A percentile compares a stretch with the other conserved stretches of the same genome.
These are phyloP conservation scores for Chouioia cunea DNA, from an alignment of 2,888 invertebrate genomes.

Conservation along the genomic window DNA sequence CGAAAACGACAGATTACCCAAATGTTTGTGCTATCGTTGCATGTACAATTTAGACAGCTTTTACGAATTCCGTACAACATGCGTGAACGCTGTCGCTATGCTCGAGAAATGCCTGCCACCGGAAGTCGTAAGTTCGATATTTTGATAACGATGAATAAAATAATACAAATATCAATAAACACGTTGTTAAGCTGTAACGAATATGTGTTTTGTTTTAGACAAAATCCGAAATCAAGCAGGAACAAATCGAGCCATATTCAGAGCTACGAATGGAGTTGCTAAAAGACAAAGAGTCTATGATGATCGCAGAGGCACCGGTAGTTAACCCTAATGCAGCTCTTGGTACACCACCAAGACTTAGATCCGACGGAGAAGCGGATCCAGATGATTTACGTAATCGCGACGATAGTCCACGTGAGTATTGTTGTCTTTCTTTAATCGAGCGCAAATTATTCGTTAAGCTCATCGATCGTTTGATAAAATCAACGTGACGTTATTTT, in stretches of 20 bases:
- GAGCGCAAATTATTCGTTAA: slow-evolving; percentile 61
- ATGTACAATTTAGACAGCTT: slow-evolving; percentile 70
- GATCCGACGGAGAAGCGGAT: slow-evolving; percentile 64
- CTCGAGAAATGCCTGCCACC: slow-evolving; percentile 62
- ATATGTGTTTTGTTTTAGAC: not conserved
- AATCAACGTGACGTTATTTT: not conserved
- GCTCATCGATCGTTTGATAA: too few relatives aligned
- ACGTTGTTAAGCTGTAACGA: too few relatives aligned
- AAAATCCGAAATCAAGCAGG: slow-evolving; percentile 34
- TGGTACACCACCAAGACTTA: slow-evolving; percentile 66
- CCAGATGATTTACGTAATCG: slow-evolving; percentile 58
- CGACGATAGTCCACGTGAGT: slow-evolving; percentile 7
- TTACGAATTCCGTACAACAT: slow-evolving; percentile 69
- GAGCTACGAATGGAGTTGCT: slow-evolving; percentile 58
- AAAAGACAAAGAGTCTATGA: slow-evolving; percentile 61
- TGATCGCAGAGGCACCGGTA: slow-evolving; percentile 66
- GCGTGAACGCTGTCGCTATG: slow-evolving; percentile 66
- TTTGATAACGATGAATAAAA: not conserved
- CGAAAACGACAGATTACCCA: slow-evolving; percentile 68
- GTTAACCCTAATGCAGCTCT: slow-evolving; percentile 67
- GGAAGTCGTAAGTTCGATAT: slow-evolving; percentile 54
- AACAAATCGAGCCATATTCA: slow-evolving; percentile 47
- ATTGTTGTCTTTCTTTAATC: too few relatives aligned
- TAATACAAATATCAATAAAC: too few relatives aligned
- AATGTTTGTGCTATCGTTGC: slow-evolving; percentile 69